phyloP scores from a whole-genome alignment of 2,888 invertebrate genomes.

The Ellobium chinense region DNA sequence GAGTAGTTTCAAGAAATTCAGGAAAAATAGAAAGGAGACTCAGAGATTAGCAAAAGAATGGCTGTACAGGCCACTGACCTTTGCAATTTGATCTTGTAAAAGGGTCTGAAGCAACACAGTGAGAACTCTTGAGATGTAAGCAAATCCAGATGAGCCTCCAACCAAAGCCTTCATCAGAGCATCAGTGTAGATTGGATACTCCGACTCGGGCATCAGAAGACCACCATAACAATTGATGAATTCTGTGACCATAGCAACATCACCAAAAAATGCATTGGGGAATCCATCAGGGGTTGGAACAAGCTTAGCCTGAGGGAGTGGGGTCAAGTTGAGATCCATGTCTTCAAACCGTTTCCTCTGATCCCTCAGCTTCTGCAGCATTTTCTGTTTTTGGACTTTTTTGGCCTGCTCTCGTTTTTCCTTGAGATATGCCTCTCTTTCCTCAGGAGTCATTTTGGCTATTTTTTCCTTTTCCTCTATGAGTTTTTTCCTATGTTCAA shows the following conservation, averaged over 20 bases:
- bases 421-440: constrained; percentile 69
- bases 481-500: constrained; percentile 83
- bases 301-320: constrained; percentile 72
- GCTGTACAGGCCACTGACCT: too few relatives aligned
- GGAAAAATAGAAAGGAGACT: too few relatives aligned
- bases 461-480: constrained; percentile 70
- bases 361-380: constrained; percentile 52
- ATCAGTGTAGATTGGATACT: constrained; percentile 72
- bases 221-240: constrained; percentile 77
- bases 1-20: too few relatives aligned
- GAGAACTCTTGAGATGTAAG: constrained; percentile 70
- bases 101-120: constrained; percentile 74
- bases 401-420: constrained; percentile 62
- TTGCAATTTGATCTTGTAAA: constrained; percentile 76
- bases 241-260: constrained; percentile 79
- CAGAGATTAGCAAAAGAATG: too few relatives aligned
- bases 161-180: constrained; percentile 72
- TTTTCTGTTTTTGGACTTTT: constrained; percentile 48
- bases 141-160: constrained; percentile 68
- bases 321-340: constrained; percentile 66
- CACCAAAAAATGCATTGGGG: constrained; percentile 78
- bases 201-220: constrained; percentile 76
- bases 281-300: constrained; percentile 77
- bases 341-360: constrained; percentile 71
- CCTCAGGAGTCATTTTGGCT: constrained; percentile 73